These are phyloP conservation scores for Schizopygopsis pylzovi DNA, from an alignment of 2,797 vertebrate genomes.

Conservation along the genomic window DNA sequence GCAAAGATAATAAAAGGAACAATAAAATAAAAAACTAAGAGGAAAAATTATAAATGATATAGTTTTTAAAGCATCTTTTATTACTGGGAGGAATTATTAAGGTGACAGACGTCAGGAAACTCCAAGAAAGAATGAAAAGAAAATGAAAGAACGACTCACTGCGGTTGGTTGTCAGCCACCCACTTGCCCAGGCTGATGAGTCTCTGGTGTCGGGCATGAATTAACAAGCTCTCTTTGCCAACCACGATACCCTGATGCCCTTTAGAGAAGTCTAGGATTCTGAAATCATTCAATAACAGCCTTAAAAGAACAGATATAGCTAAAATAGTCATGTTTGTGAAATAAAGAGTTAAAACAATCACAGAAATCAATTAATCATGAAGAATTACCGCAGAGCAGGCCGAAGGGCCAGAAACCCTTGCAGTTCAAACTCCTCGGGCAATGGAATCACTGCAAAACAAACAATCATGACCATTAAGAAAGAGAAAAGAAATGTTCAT, in stretches of 20 bases:
- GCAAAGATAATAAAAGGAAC: not conserved
- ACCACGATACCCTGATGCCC: conserved; percentile 93
- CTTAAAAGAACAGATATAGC: not conserved
- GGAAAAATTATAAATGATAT: not conserved
- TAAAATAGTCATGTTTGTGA: not conserved
- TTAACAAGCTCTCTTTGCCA: conserved; percentile 86
- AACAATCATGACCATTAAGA: not conserved
- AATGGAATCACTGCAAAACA: conserved; percentile 84
- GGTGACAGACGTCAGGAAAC: not conserved
- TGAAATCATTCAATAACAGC: conserved; percentile 62
- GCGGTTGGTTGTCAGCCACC: conserved; percentile 93
- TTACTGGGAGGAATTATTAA: not conserved
- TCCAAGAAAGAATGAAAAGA: conserved; percentile 40
- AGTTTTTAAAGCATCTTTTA: not conserved
- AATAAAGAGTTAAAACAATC: not conserved
- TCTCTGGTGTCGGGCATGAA: conserved; percentile 86
- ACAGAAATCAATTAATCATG: not conserved
- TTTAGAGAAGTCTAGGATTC: conserved; percentile 96
- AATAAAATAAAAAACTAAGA: not conserved
- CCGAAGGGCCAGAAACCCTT: conserved; percentile 95
- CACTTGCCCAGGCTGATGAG: conserved; percentile 91
- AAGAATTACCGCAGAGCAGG: conserved; percentile 88
- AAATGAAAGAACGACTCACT: conserved; percentile 74
- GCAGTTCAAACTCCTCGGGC: conserved; percentile 98
- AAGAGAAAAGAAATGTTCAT: not conserved